Evolutionary conservation across 2,888 invertebrate species (phyloP).

Genomic region (Mythimna lalbum): DNA sequence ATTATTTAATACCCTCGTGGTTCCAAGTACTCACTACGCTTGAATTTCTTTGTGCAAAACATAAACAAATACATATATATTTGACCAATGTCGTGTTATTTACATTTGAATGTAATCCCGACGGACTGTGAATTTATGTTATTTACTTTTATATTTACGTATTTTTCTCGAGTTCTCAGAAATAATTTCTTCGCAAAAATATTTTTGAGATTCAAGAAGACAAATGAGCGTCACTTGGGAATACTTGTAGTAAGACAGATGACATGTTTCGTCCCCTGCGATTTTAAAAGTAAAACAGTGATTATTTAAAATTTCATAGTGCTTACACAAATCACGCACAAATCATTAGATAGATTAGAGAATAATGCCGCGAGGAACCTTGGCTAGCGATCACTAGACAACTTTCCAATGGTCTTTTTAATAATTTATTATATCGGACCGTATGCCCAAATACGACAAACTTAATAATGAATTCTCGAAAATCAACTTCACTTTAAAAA

Average conservation of each 20-base stretch:
- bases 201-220: slow-evolving; percentile 18
- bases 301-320: background rate
- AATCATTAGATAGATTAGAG: background rate
- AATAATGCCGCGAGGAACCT: background rate
- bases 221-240: slow-evolving; percentile 7
- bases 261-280: background rate
- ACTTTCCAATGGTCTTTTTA: background rate
- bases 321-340: background rate
- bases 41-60: slow-evolving; percentile 11
- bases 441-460: background rate
- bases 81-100: slow-evolving; percentile 12
- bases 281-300: background rate
- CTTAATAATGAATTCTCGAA: background rate
- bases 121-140: slow-evolving; percentile 4
- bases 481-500: background rate
- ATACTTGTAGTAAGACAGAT: slow-evolving; percentile 4
- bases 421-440: background rate
- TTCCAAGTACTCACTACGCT: background rate
- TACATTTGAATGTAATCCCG: slow-evolving; percentile 20
- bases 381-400: background rate
- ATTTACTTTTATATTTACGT: slow-evolving; percentile 15
- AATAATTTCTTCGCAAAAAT: slow-evolving; percentile 12
- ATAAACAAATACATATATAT: slow-evolving; percentile 16
- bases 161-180: slow-evolving; percentile 18
- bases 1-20: slow-evolving; percentile 20